phyloP scores from a whole-genome alignment of 2,113 vertebrate species.

The Bostrychus sinensis region DNA sequence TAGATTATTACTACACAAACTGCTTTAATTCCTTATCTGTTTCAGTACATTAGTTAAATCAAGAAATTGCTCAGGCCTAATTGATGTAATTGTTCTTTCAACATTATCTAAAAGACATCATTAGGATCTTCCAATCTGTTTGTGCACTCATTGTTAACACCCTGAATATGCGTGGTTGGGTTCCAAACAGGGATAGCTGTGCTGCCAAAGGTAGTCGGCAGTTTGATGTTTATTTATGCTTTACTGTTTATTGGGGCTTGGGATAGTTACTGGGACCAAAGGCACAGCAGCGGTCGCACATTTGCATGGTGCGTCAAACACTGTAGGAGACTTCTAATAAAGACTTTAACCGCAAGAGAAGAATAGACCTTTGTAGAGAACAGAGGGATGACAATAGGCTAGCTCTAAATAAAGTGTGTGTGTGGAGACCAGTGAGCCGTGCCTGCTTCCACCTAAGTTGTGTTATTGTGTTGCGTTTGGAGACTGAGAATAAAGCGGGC shows the following conservation, averaged over 20 bases:
- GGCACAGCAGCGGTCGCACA: slow-evolving; percentile 60
- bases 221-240: slow-evolving; percentile 60
- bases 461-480: slow-evolving; percentile 29
- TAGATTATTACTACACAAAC: too few species aligned
- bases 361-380: slow-evolving; percentile 50
- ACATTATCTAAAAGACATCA: not conserved
- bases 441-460: slow-evolving; percentile 16
- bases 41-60: too few species aligned
- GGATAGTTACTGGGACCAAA: slow-evolving; percentile 58
- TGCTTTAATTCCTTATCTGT: too few species aligned
- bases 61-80: too few species aligned
- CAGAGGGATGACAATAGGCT: slow-evolving; percentile 43
- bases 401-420: slow-evolving; percentile 24
- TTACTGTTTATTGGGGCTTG: slow-evolving; percentile 39
- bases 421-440: slow-evolving; percentile 4
- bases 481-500: slow-evolving; percentile 45
- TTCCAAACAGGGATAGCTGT: not conserved
- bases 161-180: not conserved
- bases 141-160: not conserved
- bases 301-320: slow-evolving; percentile 60
- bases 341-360: slow-evolving; percentile 56
- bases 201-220: not conserved
- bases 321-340: slow-evolving; percentile 67
- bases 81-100: too few species aligned
- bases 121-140: not conserved